These are phyloP conservation scores for Diaprepes abbreviatus DNA, from an alignment of 2,888 invertebrate genomes.

Conservation along the genomic window DNA sequence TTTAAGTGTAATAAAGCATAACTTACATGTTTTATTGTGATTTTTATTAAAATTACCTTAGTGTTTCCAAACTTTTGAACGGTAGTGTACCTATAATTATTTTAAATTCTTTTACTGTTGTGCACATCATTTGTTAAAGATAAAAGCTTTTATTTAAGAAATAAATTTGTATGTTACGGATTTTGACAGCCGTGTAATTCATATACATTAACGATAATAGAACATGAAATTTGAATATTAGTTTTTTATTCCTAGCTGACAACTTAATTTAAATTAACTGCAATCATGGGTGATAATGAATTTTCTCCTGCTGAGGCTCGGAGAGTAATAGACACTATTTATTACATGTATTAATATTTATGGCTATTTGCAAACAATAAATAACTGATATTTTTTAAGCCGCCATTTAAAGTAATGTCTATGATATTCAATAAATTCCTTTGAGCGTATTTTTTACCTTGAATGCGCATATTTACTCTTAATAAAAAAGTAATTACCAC, in stretches of 20 bases:
- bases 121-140: neutral
- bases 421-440: constrained; percentile 28
- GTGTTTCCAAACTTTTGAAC: too few species aligned
- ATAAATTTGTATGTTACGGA: constrained; percentile 17
- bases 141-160: constrained; percentile 25
- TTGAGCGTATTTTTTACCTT: constrained; percentile 16
- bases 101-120: too few species aligned
- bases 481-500: neutral
- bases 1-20: too few species aligned
- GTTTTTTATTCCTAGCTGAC: constrained; percentile 20
- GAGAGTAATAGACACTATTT: constrained; percentile 34
- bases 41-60: too few species aligned
- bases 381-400: constrained; percentile 30
- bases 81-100: neutral
- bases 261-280: constrained; percentile 30
- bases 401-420: constrained; percentile 22
- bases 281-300: constrained; percentile 32
- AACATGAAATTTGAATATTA: constrained; percentile 35
- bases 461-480: neutral
- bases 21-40: too few species aligned
- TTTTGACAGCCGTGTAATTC: constrained; percentile 39
- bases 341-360: constrained; percentile 34
- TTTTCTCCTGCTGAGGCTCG: constrained; percentile 31
- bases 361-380: constrained; percentile 33
- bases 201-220: constrained; percentile 33